Base-by-base conservation (phyloP, 2,888 invertebrate genomes). In the Microdon myrmicae region DNA sequence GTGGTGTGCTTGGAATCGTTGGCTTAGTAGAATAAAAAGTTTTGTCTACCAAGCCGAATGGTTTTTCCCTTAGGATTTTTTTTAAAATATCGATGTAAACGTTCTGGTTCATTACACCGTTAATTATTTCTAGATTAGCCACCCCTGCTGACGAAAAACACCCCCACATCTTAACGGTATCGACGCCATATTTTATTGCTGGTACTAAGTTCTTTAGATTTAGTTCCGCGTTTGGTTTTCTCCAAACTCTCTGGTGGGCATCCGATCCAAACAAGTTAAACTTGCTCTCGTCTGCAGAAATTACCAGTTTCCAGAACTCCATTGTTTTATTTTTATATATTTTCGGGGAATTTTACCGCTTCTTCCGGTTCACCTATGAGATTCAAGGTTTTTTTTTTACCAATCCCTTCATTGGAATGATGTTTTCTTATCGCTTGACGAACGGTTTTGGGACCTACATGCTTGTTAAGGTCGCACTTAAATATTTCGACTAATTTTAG, bases 171-270 rank as follows among this genome's bases (percentile, higher is more conserved):
- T 69, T 67, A 4, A 71, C 68, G n/a, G 35, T 55, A n/a, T 71
- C 71, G n/a, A 68, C 69, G n/a, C 70, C 70, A 43, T 71, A 71
- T 44, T 73, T 72, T 0, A 73, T 68, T n/a, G 70, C 71, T 16
- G 68, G 51, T 4, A 22, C 22, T 7, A 70, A 23, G 28, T 70
- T 68, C 37, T 68, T 48, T 32, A 43, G 23, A 8, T 68, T 23
- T 7, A 69, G 26, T 22, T 67, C 68, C 10, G 49, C 48, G 43
- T 68, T 68, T 20, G 16, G 14, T 61, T 64, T 68, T 25, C 69
- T 38, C 66, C 55, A 70, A 9, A 69, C 64, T 34, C 16, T 68
- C 12, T 17, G 44, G 2, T 44, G 28, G 7, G 59, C 55, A 45
- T 69, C 58, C n/a, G 41, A 51, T 8, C 34, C 14, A 19, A 2